Base-by-base conservation (phyloP, 2,797 vertebrate species). In the Onychomys arenicola region DNA sequence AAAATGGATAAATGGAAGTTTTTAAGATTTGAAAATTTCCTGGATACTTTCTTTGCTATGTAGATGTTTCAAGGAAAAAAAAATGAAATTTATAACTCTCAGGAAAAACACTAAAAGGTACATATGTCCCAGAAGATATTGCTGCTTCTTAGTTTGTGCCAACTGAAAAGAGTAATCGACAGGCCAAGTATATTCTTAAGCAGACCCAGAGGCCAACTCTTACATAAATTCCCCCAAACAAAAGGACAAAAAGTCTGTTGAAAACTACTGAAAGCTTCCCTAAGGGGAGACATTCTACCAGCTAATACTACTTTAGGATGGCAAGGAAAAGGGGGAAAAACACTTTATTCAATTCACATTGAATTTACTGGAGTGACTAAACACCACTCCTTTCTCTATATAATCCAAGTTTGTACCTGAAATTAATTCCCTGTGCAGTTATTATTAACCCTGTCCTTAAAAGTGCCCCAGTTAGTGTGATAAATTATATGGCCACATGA, bases 141-240 rank as follows among this genome's bases (percentile, higher is more conserved):
- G 23, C 87, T 88, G 6, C 43, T 95, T 65, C 55, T 95, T 77
- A 55, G 25, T 52, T 81, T 63, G 9, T 89, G 29, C 27, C 52
- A 93, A 46, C 25, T 32, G 29, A 85, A 83, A 93, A 89, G 75
- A 94, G 12, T 61, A 83, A 90, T 76, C 37, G 14, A 90, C 90
- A 46, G 92, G 32, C 17, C 27, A 61, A 76, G 6, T 80, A 76
- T 80, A 80, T 88, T 57, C 7, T 82, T 83, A 96, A 96, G 32
- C 6, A 89, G 61, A 93, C 12, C 46, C 83, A 91, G 7, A 16
- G 55, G 17, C 65, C 80, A 32, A 87, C 80, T 96, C 32, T 93
- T 76, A 94, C 19, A 94, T 65, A 93, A 92, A 95, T 94, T 86
- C 34, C 32, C 27, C 40, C 29, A 94, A 94, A 93, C 16, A 80